phyloP scores from a whole-genome alignment of 2,113 vertebrate genomes.

The Cavia aperea region DNA sequence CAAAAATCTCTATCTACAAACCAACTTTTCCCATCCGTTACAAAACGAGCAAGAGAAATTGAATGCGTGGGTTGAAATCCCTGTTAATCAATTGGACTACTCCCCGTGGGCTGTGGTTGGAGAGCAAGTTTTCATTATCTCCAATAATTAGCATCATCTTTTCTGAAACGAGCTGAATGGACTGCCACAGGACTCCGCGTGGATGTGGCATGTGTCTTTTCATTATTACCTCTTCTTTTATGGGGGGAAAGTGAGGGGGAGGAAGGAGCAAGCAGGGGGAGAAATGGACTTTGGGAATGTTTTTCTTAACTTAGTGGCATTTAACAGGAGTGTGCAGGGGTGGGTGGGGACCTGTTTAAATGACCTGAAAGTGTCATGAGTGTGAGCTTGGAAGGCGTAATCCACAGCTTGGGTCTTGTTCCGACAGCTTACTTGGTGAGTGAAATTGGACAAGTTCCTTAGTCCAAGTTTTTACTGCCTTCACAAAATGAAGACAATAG shows the following conservation, averaged over 20 bases:
- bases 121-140: constrained; percentile 69
- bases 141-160: constrained; percentile 69
- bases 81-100: constrained; percentile 68
- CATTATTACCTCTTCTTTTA: constrained; percentile 62
- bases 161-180: constrained; percentile 66
- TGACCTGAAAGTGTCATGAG: neutral
- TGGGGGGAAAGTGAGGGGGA: neutral
- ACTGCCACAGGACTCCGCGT: constrained; percentile 51
- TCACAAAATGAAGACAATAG: neutral
- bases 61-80: constrained; percentile 62
- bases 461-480: neutral
- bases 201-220: constrained; percentile 46
- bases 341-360: neutral
- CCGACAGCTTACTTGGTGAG: neutral
- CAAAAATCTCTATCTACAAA: constrained; percentile 65
- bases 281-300: constrained; percentile 22
- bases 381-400: constrained; percentile 8
- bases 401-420: constrained; percentile 10
- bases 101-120: constrained; percentile 60
- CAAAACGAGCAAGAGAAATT: constrained; percentile 42
- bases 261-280: neutral
- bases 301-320: constrained; percentile 34
- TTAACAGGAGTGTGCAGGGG: neutral
- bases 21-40: constrained; percentile 67
- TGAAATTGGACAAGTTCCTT: neutral